Evolutionary conservation across 2,113 vertebrate genomes (phyloP), one percentile per base, ranked within the genome.

Genomic region (Catagonus wagneri): DNA sequence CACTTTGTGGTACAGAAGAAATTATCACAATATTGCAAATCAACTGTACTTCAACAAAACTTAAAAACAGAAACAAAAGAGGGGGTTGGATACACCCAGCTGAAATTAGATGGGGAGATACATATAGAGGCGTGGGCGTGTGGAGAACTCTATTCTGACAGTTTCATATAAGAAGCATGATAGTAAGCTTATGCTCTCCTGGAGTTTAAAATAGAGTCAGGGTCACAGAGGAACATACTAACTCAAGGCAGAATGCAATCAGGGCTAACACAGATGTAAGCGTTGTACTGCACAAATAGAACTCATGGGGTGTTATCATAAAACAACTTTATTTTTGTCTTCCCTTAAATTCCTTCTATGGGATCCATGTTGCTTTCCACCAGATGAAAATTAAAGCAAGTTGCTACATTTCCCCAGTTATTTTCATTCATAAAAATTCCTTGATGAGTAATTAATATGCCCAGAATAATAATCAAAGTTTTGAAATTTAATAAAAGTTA

Each of bases 281-380:
- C 52, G 10, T 69, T 72, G 50, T 58, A 2, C 9, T 52, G 34
- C 79, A 44, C 56, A 90, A 76, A 80, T 0, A 65, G 63, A 22
- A 65, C 23, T 65, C 54, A 7, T 3, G 69, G 1, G 17, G 50
- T 83, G 23, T 58, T 89, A 39, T 15, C 3, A 69, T 74, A 19
- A 85, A 66, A 14, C 20, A 60, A 52, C 36, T 66, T n/a, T 60
- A 44, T 65, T 83, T 86, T 80, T 90, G 8, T 36, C 34, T 65
- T 89, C 44, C 78, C 89, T 96, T 54, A 68, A 39, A 34, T 93
- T 75, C 85, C 19, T 74, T 85, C 36, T 15, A 3, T 84, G 36
- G 2, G 3, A 1, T 14, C 10, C 36, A 44, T 39, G 7, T 75
- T 93, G 15, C 25, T 15, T 92, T 50, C 34, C 23, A 81, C 7